Evolutionary conservation across 2,888 invertebrate genomes (phyloP), one percentile per base, ranked within the genome.

Genomic region (Andrena haemorrhoa): DNA sequence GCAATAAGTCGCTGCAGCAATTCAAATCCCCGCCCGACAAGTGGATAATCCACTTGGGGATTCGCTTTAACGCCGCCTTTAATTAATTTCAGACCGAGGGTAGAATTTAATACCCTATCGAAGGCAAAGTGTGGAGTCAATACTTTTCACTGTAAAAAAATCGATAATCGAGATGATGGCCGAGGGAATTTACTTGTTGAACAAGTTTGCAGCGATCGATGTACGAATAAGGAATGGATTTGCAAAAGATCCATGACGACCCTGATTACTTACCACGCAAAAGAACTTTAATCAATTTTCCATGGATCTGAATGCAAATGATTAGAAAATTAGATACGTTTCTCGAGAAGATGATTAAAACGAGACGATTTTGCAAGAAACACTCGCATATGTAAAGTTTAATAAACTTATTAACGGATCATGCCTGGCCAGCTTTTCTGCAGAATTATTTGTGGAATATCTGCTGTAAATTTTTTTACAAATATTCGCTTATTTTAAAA

Each of bases 171-270:
- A 33, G 33, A 64, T 23, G 23, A 33, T 56, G 10, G 2, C 10
- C 35, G 7, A 4, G 16, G 29, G 4, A 31, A 73, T 10, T 31
- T 51, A 47, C 35, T 78, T 20, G 61, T 66, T 41, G n/a, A 68
- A 61, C 77, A 53, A 68, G 61, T 66, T 73, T 29, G 6, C 10
- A 7, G 8, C 35, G 8, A 20, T 56, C 3, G 56, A 23, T 4
- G 4, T 4, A 5, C 56, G 26, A 20, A 23, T 56, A 56, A 2
- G 3, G 56, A 56, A 10, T 56, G 23, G 10, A 23, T 10, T 56
- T 12, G 23, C 23, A 26, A 56, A 56, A 56, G 10, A 16, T 16
- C 41, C 41, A 41, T 41, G 1, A 16, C 16, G 41, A 41, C 1
- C 41, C 41, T 41, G 41, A 41, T 16, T 41, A 41, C 41, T 41